Base-by-base conservation (phyloP, 2,113 vertebrate genomes). In the Arenaria interpres region DNA sequence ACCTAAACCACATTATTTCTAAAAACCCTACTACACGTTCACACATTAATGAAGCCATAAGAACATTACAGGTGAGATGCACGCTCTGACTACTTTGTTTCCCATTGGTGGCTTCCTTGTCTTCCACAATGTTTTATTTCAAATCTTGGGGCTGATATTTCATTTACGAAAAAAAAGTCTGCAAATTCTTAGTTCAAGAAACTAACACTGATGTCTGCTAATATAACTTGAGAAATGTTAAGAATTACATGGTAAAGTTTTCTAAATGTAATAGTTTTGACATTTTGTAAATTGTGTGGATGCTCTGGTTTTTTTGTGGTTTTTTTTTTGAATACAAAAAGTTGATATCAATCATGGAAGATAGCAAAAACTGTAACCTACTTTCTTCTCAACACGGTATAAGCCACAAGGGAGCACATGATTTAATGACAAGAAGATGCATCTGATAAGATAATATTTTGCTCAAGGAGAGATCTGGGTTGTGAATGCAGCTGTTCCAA, bases 351-450 rank as follows among this genome's bases (percentile, higher is more conserved):
- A 68, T 92, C 68, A 89, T 11, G 23, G 46, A 80, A 91, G 68
- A 85, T 0, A 91, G 53, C 17, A 95, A 87, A 89, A 89, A n/a
- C 45, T 83, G 16, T 73, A 88, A 88, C 66, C 53, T 79, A 74
- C 59, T 85, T 89, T 91, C 28, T 94, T 93, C 91, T 91, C 37
- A 66, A 66, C 13, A 53, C 24, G 12, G 48, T 17, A 54, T 45
- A 88, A 94, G 72, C 50, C 54, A 95, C 54, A 77, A 95, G 72
- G 48, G 51, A 92, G 35, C 39, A 75, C 20, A 94, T 96, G 90
- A 97, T 96, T 96, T 97, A 97, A 90, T 72, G 93, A 78, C 22
- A 41, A 88, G 73, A 95, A 91, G 96, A 97, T 96, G 76, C 14
- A 85, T 51, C 79, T 95, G 96, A 96, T 97, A 96, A 96, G 96